These are phyloP conservation scores for Percopsis transmontana DNA, from an alignment of 2,113 vertebrate genomes.

Conservation along the genomic window DNA sequence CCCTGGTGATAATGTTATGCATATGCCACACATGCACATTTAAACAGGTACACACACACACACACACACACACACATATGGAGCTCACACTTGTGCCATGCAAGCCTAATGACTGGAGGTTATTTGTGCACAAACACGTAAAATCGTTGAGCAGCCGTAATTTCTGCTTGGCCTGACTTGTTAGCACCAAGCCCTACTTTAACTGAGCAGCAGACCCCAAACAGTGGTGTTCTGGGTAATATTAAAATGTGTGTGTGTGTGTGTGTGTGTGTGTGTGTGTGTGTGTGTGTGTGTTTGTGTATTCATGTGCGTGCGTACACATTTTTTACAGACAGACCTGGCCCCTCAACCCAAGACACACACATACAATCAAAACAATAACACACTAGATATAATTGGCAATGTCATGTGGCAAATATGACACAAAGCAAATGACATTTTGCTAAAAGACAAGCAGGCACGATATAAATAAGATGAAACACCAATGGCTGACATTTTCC, in stretches of 20 bases:
- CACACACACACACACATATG: conserved; percentile 2
- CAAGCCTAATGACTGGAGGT: conserved; percentile 53
- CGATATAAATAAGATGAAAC: too few relatives aligned
- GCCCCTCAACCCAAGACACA: too few relatives aligned
- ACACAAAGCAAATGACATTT: too few relatives aligned
- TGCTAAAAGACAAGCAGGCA: too few relatives aligned
- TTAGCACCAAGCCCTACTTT: conserved; percentile 33
- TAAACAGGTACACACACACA: conserved; percentile 13
- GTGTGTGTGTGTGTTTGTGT: neutral
- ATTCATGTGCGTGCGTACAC: neutral
- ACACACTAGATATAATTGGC: too few relatives aligned
- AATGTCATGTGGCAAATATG: too few relatives aligned
- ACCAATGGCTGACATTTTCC: too few relatives aligned
- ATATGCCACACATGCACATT: conserved; percentile 41
- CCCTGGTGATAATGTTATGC: conserved; percentile 35
- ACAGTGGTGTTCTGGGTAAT: neutral
- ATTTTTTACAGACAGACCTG: neutral
- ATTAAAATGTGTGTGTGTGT: neutral
- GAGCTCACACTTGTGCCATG: conserved; percentile 22
- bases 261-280: neutral
- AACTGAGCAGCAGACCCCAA: conserved; percentile 7
- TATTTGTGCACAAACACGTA: conserved; percentile 50
- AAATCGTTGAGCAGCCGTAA: conserved; percentile 52
- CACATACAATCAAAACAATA: too few relatives aligned
- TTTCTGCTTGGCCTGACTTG: conserved; percentile 39